Evolutionary conservation across 2,888 invertebrate species (phyloP), one percentile per base, ranked within the genome.

Genomic region (Campoplex nolae): DNA sequence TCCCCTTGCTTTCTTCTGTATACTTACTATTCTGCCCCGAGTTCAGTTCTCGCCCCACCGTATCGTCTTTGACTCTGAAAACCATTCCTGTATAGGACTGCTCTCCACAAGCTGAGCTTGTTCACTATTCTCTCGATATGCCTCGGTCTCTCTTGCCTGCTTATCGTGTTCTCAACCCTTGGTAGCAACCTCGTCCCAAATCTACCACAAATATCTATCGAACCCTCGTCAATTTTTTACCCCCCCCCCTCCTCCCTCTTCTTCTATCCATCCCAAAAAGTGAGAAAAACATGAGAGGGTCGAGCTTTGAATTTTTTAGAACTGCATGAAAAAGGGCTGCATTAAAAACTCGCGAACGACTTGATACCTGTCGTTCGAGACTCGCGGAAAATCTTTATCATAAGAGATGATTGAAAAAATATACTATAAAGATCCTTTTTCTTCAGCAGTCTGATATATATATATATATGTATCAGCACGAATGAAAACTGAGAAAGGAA

Each of bases 61-160:
- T 62, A 62, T n/a, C 62, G 54, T 38, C 70, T 65, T 54, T 54
- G 42, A 28, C 77, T 75, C 32, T 42, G 65, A 16, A 48, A 71
- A 48, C 56, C 62, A 75, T 79, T 58, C 75, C 54, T 35, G 54
- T 42, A 45, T 54, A 48, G 45, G 48, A 56, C 18, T 48, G 38
- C 83, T 78, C 67, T 73, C 58, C 67, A 35, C 74, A 79, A 81
- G 76, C 77, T 32, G 71, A 67, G 76, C 70, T 54, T 76, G 76
- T 79, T 83, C 79, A 56, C 65, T 56, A 13, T 23, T 48, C 58
- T 8, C 83, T 62, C 54, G 45, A 70, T 83, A 54, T 79, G 51
- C 23, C 65, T 42, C 78, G 48, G 45, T 80, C 48, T 28, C 70
- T 79, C 28, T 38, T 35, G 58, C 45, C 56, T 38, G 76, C 78